phyloP scores from a whole-genome alignment of 1,140 invertebrate genomes.

The Bombus impatiens region DNA sequence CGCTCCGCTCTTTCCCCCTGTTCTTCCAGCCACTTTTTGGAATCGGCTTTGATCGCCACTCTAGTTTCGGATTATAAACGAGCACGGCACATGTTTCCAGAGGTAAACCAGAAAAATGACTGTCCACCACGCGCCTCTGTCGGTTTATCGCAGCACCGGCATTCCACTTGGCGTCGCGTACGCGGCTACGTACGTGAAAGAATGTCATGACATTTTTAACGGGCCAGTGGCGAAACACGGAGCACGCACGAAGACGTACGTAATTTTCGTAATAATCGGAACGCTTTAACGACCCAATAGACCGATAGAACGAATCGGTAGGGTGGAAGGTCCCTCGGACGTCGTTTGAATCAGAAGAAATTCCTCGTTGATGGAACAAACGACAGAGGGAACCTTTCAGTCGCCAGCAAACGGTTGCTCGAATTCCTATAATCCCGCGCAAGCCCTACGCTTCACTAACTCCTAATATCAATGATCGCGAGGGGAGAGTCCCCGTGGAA shows the following conservation, averaged over 20 bases:
- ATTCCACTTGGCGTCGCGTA: slow-evolving; percentile 22
- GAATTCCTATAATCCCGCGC: slow-evolving; percentile 31
- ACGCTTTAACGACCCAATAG: not conserved
- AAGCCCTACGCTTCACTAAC: not conserved
- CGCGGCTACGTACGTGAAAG: not conserved
- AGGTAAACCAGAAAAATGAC: slow-evolving; percentile 62
- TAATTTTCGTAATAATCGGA: not conserved
- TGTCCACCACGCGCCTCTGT: slow-evolving; percentile 29
- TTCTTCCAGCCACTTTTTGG: slow-evolving; percentile 39
- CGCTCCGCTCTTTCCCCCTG: slow-evolving; percentile 1
- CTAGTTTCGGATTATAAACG: slow-evolving; percentile 77
- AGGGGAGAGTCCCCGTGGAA: slow-evolving; percentile 16
- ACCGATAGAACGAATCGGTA: not conserved
- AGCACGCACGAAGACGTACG: not conserved
- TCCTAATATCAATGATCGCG: slow-evolving; percentile 54
- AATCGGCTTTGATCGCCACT: slow-evolving; percentile 47
- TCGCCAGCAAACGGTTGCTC: not conserved
- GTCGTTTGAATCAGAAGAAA: not conserved
- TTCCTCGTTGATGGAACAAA: slow-evolving; percentile 3
- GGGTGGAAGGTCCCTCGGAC: not conserved
- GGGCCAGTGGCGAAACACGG: no score
- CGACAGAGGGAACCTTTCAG: not conserved
- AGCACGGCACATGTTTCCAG: slow-evolving; percentile 62
- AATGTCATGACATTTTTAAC: slow-evolving; percentile 37
- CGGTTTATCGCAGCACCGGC: slow-evolving; percentile 22